phyloP scores from a whole-genome alignment of 2,113 vertebrate species.

The Chlamydotis undulata region DNA sequence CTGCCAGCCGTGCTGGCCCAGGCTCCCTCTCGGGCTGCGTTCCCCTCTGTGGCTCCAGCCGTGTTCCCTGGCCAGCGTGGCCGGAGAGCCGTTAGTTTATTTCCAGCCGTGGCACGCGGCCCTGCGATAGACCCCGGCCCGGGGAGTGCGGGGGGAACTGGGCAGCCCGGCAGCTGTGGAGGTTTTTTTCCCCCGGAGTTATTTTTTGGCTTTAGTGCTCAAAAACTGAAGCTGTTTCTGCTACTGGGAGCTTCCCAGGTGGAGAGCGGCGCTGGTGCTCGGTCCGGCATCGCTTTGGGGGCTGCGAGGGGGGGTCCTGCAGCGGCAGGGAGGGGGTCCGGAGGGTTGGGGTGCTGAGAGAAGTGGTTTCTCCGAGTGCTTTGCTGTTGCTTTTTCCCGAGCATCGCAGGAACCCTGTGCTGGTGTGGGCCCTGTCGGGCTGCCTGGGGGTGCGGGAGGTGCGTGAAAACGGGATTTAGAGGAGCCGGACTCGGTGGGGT shows the following conservation, averaged over 20 bases:
- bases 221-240: not conserved
- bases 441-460: accelerated
- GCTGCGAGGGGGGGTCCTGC: accelerated
- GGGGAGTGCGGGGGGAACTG: not conserved
- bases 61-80: not conserved
- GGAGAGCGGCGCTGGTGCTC: accelerated
- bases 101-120: accelerated
- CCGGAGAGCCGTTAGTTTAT: not conserved
- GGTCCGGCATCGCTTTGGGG: accelerated
- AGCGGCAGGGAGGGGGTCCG: not conserved
- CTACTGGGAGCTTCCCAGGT: not conserved
- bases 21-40: not conserved
- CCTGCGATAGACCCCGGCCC: not conserved
- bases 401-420: accelerated
- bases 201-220: not conserved
- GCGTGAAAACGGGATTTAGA: not conserved
- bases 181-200: too few relatives aligned
- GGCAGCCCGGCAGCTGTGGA: not conserved
- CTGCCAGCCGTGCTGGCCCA: not conserved
- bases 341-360: not conserved
- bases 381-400: not conserved
- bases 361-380: accelerated
- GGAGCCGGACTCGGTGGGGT: accelerated
- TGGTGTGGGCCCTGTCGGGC: not conserved
- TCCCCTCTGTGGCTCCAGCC: not conserved